Evolutionary conservation across 2,797 vertebrate species (phyloP).

Genomic region (Thamnophis elegans): DNA sequence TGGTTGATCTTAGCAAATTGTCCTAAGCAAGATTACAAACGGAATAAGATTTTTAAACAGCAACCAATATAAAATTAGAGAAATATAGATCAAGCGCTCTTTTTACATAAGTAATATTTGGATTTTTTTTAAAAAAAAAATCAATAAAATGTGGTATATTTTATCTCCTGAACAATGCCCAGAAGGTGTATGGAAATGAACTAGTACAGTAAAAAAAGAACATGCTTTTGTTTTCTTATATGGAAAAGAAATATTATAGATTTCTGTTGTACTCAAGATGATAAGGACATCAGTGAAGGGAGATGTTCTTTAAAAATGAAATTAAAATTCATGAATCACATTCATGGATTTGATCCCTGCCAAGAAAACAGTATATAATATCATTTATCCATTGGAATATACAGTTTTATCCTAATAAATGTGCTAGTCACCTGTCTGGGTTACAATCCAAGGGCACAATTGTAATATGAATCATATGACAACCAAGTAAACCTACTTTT

Average conservation of each 20-base stretch:
- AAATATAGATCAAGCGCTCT: not conserved
- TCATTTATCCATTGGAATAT: not conserved
- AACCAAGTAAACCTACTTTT: not conserved
- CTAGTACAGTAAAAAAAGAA: not conserved
- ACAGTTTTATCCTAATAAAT: not conserved
- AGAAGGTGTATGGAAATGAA: not conserved
- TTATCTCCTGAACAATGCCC: conserved; percentile 13
- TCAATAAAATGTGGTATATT: not conserved
- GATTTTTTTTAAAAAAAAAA: not conserved
- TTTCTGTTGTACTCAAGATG: not conserved
- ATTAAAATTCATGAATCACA: not conserved
- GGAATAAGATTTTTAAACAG: not conserved
- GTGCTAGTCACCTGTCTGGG: not conserved
- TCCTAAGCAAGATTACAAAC: conserved; percentile 4
- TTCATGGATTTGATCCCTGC: not conserved
- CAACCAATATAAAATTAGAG: conserved; percentile 14
- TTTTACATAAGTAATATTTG: not conserved
- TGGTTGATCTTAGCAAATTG: not conserved
- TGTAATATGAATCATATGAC: not conserved
- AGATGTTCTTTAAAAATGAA: not conserved
- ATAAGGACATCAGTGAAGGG: not conserved
- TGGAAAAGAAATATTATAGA: not conserved
- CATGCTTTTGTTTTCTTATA: conserved; percentile 4
- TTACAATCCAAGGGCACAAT: not conserved
- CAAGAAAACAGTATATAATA: not conserved